These are phyloP conservation scores for Trachops cirrhosus DNA, from an alignment of 2,797 vertebrate species.

Conservation along the genomic window DNA sequence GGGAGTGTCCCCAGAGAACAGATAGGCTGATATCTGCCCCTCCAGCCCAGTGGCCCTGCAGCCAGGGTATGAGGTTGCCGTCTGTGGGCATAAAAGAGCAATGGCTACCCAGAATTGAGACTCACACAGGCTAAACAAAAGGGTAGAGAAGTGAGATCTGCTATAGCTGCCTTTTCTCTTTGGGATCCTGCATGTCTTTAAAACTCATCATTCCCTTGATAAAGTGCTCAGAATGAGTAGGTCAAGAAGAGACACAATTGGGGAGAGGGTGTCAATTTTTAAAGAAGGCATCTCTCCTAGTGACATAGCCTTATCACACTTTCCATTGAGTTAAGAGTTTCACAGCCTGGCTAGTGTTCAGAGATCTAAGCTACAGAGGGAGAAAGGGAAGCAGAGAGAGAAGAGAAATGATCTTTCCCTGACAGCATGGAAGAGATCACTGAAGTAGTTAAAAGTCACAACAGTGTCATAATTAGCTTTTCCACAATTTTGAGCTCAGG, in stretches of 20 bases:
- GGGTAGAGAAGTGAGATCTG: background rate
- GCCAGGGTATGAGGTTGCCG: background rate
- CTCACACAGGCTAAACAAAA: background rate
- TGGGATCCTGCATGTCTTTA: background rate
- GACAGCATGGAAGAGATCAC: background rate
- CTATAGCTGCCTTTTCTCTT: background rate
- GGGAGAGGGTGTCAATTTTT: background rate
- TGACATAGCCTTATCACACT: background rate
- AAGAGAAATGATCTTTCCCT: background rate
- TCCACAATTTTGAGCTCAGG: background rate
- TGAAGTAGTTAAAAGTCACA: background rate
- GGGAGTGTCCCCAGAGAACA: background rate
- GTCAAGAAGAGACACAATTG: background rate
- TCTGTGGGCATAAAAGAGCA: background rate
- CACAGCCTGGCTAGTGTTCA: background rate
- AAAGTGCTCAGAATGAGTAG: background rate
- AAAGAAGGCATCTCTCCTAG: background rate
- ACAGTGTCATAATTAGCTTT: background rate
- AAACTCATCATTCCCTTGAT: conserved; percentile 14
- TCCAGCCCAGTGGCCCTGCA: background rate
- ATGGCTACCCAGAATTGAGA: background rate
- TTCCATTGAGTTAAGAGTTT: background rate
- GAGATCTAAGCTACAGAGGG: background rate
- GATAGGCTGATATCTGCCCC: background rate
- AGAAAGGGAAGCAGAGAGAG: background rate